Evolutionary conservation across 2,888 invertebrate species (phyloP).

Genomic region (Cheilosia impressa): DNA sequence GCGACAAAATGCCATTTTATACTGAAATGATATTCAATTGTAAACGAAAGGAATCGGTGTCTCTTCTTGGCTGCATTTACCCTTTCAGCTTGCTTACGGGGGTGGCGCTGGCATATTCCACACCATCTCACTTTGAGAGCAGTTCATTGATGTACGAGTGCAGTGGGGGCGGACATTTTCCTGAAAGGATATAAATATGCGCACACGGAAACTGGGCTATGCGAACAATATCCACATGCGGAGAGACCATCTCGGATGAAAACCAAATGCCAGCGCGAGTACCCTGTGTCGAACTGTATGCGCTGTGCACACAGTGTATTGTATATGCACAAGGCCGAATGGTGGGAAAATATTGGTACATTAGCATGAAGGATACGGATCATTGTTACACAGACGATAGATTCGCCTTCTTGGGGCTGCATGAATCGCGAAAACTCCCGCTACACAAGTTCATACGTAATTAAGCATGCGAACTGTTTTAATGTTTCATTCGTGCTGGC

Average conservation of each 20-base stretch:
- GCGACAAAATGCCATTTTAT: slow-evolving; percentile 75
- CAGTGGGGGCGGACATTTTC: slow-evolving; percentile 33
- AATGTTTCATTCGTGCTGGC: slow-evolving; percentile 10
- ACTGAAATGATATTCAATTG: slow-evolving; percentile 75
- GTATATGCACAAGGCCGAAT: slow-evolving; percentile 55
- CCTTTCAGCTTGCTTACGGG: slow-evolving; percentile 47
- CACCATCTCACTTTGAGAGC: no score
- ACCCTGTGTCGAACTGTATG: slow-evolving; percentile 24
- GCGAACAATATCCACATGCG: not conserved
- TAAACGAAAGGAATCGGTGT: slow-evolving; percentile 71
- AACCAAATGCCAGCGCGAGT: slow-evolving; percentile 15
- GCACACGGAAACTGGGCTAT: slow-evolving; percentile 13
- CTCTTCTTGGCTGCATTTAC: slow-evolving; percentile 70
- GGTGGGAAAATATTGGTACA: slow-evolving; percentile 68
- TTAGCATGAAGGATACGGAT: slow-evolving; percentile 65
- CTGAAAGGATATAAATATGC: slow-evolving; percentile 62
- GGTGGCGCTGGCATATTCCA: slow-evolving; percentile 31
- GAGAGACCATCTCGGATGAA: slow-evolving; percentile 30
- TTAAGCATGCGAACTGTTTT: slow-evolving; percentile 29
- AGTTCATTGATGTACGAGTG: not conserved
- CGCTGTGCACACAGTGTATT: slow-evolving; percentile 30
- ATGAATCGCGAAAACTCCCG: not conserved
- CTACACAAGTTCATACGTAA: slow-evolving; percentile 23
- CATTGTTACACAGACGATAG: slow-evolving; percentile 39
- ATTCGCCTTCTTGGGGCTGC: slow-evolving; percentile 11